phyloP scores from a whole-genome alignment of 2,888 invertebrate species.

The Cacoxenus indagator region DNA sequence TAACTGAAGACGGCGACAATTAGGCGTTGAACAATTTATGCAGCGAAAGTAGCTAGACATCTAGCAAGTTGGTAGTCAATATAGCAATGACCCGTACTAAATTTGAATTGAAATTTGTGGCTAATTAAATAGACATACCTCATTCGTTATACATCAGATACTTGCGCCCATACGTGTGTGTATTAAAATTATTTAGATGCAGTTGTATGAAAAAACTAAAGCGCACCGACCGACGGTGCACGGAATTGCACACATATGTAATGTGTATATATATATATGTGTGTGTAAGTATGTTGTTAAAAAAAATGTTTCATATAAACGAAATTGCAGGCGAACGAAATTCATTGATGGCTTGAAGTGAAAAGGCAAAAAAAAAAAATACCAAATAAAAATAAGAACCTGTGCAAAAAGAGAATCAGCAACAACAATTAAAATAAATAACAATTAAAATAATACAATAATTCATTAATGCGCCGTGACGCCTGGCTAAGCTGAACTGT shows the following conservation, averaged over 20 bases:
- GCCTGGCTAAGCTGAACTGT: not conserved
- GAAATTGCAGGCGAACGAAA: no score
- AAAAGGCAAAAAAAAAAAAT: not conserved
- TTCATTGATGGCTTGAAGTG: no score
- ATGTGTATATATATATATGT: no score
- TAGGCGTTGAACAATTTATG: no score
- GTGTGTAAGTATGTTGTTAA: no score
- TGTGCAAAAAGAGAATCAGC: not conserved
- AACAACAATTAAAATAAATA: not conserved
- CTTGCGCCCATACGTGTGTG: not conserved
- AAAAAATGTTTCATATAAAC: no score
- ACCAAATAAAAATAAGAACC: not conserved
- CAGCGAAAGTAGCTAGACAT: no score
- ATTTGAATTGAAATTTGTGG: conserved; percentile 23
- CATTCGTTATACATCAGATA: not conserved
- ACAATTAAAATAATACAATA: not conserved
- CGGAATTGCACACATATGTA: no score
- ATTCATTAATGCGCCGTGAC: not conserved
- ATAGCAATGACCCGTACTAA: conserved; percentile 22
- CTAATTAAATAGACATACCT: not conserved
- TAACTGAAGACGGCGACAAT: no score
- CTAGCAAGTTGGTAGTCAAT: conserved; percentile 29
- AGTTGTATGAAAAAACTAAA: no score
- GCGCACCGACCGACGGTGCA: no score
- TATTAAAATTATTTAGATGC: not conserved